phyloP scores from a whole-genome alignment of 2,797 vertebrate genomes.

The Sebastes nivosus region DNA sequence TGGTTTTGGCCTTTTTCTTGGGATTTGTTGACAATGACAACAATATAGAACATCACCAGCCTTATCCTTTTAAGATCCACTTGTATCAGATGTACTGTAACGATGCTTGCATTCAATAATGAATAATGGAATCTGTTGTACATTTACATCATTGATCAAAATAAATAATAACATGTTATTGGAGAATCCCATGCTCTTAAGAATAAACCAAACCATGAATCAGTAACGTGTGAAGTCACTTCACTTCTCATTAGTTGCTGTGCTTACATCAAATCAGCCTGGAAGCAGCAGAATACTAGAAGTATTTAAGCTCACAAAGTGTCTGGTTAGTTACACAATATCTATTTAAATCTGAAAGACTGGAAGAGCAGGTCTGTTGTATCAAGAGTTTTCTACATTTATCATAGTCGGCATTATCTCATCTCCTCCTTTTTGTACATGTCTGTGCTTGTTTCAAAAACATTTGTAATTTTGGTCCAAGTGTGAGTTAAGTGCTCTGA shows the following conservation, averaged over 20 bases:
- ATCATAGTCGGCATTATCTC: neutral
- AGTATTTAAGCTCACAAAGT: slow-evolving; percentile 13
- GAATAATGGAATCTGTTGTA: slow-evolving; percentile 20
- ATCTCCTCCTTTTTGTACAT: slow-evolving; percentile 15
- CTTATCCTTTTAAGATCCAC: slow-evolving; percentile 31
- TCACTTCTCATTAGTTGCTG: slow-evolving; percentile 1
- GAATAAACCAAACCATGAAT: slow-evolving; percentile 40
- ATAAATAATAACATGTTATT: neutral
- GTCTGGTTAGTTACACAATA: neutral
- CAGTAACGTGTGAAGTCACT: neutral
- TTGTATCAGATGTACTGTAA: slow-evolving; percentile 47
- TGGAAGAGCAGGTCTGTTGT: neutral
- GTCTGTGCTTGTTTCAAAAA: slow-evolving; percentile 11
- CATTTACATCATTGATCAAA: slow-evolving; percentile 11
- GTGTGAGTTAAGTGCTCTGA: slow-evolving; percentile 10
- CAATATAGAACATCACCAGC: slow-evolving; percentile 14
- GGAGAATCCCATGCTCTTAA: neutral
- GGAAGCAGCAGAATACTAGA: neutral
- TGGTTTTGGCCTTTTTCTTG: neutral
- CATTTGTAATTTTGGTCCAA: slow-evolving; percentile 12
- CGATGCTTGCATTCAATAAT: slow-evolving; percentile 26
- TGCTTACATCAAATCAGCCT: slow-evolving; percentile 1
- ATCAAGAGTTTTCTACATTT: slow-evolving; percentile 10
- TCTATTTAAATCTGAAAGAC: neutral
- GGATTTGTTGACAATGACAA: slow-evolving; percentile 2